These are phyloP conservation scores for Achatina immaculata DNA, from an alignment of 1,140 invertebrate genomes.

Conservation along the genomic window DNA sequence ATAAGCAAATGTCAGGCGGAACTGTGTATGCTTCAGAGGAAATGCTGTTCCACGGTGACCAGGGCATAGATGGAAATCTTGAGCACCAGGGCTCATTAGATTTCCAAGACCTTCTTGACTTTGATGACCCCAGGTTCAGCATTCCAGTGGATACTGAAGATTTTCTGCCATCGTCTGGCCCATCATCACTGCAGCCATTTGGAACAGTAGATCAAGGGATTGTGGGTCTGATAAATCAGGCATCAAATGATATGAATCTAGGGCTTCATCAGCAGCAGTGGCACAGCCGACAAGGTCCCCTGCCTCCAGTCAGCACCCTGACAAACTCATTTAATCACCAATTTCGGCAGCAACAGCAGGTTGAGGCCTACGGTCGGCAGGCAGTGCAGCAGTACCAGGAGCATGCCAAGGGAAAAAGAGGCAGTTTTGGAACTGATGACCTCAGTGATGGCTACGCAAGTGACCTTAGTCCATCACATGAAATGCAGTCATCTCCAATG, in stretches of 20 bases:
- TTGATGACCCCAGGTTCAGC: background rate
- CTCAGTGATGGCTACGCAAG: conserved; percentile 22
- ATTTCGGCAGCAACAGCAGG: conserved; percentile 17
- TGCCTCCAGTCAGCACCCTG: background rate
- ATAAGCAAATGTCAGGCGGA: conserved; percentile 16
- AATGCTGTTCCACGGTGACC: background rate
- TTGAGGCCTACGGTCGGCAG: background rate
- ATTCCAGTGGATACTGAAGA: conserved; percentile 1
- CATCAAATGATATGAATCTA: background rate
- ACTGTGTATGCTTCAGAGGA: conserved; percentile 2
- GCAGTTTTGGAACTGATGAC: conserved; percentile 7
- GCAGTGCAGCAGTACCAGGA: background rate
- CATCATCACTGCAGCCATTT: background rate
- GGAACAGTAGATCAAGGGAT: background rate
- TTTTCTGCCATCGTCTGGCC: background rate
- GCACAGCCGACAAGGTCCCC: background rate
- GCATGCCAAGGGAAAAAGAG: background rate
- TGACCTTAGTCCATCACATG: conserved; percentile 24
- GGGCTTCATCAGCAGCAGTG: background rate
- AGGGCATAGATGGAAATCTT: background rate
- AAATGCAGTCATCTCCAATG: background rate
- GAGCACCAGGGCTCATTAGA: background rate
- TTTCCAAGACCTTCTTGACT: background rate
- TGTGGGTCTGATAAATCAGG: background rate
- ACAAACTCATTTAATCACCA: background rate